These are phyloP conservation scores for Drosophila anomalata DNA, from an alignment of 2,888 invertebrate genomes.

Conservation along the genomic window DNA sequence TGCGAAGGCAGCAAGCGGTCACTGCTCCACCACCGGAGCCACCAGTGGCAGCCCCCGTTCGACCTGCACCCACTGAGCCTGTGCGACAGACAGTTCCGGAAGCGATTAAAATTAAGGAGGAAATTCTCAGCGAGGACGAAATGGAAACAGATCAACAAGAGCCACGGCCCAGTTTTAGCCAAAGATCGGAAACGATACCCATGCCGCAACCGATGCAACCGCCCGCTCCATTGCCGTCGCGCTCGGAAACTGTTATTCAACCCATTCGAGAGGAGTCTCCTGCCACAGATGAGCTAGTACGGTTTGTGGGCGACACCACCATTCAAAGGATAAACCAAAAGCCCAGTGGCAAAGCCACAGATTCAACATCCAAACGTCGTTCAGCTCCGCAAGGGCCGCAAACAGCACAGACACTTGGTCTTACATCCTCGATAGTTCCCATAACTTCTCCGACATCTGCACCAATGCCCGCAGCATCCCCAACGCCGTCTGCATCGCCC, in stretches of 20 bases:
- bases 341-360: conserved; percentile 22
- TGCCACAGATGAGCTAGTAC: conserved; percentile 49
- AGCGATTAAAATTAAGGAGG: conserved; percentile 66
- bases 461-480: background rate
- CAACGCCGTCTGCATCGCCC: conserved; percentile 13
- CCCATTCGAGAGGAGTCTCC: conserved; percentile 7
- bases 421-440: conserved; percentile 29
- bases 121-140: conserved; percentile 79
- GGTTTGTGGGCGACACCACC: conserved; percentile 80
- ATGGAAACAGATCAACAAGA: conserved; percentile 45
- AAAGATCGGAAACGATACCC: conserved; percentile 2
- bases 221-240: conserved; percentile 26
- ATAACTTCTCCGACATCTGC: conserved; percentile 22
- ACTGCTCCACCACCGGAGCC: background rate
- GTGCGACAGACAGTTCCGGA: background rate
- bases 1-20: background rate
- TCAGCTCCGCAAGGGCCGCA: conserved; percentile 70
- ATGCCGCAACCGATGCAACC: conserved; percentile 36
- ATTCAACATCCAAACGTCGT: conserved; percentile 63
- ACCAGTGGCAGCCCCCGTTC: background rate
- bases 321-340: conserved; percentile 76
- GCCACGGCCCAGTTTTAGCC: conserved; percentile 1
- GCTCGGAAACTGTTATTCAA: conserved; percentile 2
- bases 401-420: conserved; percentile 46
- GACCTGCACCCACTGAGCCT: conserved; percentile 14